Evolutionary conservation across 2,888 invertebrate species (phyloP).

Genomic region (Eupithecia centaureata): DNA sequence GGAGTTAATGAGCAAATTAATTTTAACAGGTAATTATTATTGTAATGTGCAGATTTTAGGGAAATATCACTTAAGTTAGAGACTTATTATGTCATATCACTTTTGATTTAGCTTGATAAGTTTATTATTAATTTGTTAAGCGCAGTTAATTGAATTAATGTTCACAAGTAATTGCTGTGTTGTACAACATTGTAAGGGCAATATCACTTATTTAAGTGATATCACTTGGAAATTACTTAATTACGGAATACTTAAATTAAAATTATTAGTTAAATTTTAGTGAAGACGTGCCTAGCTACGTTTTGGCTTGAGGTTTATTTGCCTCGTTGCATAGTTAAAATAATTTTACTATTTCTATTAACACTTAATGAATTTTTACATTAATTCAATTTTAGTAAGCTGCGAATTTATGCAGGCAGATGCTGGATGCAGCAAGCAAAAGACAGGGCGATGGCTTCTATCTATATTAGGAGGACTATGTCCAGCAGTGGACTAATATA

Average conservation of each 20-base stretch:
- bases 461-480: no score
- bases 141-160: background rate
- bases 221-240: background rate
- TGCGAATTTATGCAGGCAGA: no score
- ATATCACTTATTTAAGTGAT: slow-evolving; percentile 1
- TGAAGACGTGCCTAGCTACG: background rate
- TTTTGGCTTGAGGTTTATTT: background rate
- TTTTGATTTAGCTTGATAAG: background rate
- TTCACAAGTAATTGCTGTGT: background rate
- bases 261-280: background rate
- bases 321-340: background rate
- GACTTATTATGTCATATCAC: no score
- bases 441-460: no score
- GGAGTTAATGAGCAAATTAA: no score
- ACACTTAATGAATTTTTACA: no score
- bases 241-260: background rate
- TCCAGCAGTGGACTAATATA: background rate
- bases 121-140: background rate
- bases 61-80: no score
- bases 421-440: no score
- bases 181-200: background rate
- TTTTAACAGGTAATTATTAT: no score
- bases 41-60: no score
- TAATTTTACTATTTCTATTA: no score
- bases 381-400: no score